Conservation (phyloP, 2,888 invertebrate genomes). For the Lasioglossum malachurum region DNA sequence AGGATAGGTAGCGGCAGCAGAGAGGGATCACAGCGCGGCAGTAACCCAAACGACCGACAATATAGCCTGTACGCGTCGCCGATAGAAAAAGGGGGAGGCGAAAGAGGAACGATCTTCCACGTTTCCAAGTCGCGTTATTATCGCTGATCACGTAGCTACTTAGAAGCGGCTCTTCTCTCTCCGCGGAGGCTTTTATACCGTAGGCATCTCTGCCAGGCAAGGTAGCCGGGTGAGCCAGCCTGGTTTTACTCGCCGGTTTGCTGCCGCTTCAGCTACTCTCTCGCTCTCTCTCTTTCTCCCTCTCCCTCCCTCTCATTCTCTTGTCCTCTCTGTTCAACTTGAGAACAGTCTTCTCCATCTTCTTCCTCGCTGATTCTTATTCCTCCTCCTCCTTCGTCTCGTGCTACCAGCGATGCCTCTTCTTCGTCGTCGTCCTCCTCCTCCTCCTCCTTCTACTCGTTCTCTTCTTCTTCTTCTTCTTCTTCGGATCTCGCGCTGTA, state of each 20-base stretch:
- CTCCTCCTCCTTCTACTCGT: constrained; percentile 9
- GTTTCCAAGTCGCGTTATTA: constrained; percentile 82
- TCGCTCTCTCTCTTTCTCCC: constrained; percentile 47
- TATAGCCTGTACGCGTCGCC: constrained; percentile 62
- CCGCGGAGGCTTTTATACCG: constrained; percentile 74
- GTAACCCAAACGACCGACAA: constrained; percentile 65
- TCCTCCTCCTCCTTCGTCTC: constrained; percentile 36
- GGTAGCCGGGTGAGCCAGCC: constrained; percentile 75
- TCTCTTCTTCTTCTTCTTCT: constrained; percentile 21
- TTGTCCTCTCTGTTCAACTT: constrained; percentile 13
- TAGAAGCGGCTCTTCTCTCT: constrained; percentile 79
- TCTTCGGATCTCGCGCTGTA: constrained; percentile 52
- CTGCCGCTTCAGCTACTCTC: constrained; percentile 65
- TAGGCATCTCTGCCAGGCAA: constrained; percentile 69
- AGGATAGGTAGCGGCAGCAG: constrained; percentile 50
- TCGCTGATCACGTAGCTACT: constrained; percentile 85
- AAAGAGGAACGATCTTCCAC: constrained; percentile 75
- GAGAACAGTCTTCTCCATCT: background rate
- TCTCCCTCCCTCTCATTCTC: constrained; percentile 28
- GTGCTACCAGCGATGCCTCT: constrained; percentile 22
- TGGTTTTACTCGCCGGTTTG: constrained; percentile 79
- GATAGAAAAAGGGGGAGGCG: constrained; percentile 66
- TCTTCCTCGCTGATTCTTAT: constrained; percentile 40
- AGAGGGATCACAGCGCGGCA: constrained; percentile 42
- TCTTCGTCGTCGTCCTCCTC: constrained; percentile 29